Evolutionary conservation across 2,888 invertebrate genomes (phyloP).

Genomic region (Watsonalla cultraria): DNA sequence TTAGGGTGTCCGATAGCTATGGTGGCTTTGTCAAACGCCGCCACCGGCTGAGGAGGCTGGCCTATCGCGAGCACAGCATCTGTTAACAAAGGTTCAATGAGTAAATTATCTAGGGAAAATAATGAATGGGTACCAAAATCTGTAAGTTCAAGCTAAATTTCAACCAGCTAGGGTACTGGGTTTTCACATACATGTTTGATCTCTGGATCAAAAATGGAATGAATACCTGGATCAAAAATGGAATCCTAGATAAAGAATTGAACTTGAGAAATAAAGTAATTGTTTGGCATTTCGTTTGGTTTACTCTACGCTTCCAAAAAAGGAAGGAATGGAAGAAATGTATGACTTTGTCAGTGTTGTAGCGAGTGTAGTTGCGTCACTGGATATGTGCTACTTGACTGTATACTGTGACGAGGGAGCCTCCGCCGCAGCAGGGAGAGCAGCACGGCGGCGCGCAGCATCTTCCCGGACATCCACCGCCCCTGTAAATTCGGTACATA

Average conservation of each 20-base stretch:
- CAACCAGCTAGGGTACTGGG: too few species aligned
- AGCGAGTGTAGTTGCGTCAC: conserved; percentile 42
- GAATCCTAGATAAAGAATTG: background rate
- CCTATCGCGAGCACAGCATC: conserved; percentile 69
- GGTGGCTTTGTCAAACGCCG: conserved; percentile 65
- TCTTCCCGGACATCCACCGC: conserved; percentile 30
- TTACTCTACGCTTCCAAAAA: conserved; percentile 3
- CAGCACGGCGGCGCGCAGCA: conserved; percentile 39
- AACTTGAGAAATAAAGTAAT: too few species aligned
- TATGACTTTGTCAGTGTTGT: conserved; percentile 20
- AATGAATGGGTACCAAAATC: background rate
- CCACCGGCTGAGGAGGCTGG: conserved; percentile 64
- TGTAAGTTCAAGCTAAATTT: too few species aligned
- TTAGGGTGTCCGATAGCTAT: conserved; percentile 55
- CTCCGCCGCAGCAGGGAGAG: conserved; percentile 36
- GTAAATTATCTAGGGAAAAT: background rate
- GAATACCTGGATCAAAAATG: too few species aligned
- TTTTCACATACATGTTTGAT: too few species aligned
- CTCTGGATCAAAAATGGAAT: background rate
- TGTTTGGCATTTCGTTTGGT: background rate
- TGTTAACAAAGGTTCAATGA: conserved; percentile 24
- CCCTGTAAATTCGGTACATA: conserved; percentile 11
- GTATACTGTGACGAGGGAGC: conserved; percentile 74
- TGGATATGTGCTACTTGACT: conserved; percentile 77
- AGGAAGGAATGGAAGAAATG: background rate